Evolutionary conservation across 1,140 invertebrate species (phyloP).

Genomic region (Nasonia vitripennis): DNA sequence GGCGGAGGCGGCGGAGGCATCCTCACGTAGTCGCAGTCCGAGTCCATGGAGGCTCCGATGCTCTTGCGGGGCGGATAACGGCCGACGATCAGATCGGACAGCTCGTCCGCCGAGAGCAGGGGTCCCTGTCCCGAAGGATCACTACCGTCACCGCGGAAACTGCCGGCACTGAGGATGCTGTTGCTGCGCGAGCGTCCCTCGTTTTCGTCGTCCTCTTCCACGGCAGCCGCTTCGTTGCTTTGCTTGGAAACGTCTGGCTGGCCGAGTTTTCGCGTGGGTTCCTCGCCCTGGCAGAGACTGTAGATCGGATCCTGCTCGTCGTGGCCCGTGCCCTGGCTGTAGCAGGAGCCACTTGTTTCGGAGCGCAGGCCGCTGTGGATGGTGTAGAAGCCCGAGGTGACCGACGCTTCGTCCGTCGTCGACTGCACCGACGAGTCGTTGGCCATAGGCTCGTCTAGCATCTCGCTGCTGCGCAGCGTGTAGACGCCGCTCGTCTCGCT

Average conservation of each 20-base stretch:
- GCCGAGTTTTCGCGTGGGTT: constrained; percentile 25
- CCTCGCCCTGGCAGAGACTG: constrained; percentile 56
- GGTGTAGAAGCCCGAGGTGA: constrained; percentile 73
- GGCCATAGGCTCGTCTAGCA: constrained; percentile 70
- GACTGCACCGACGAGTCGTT: constrained; percentile 71
- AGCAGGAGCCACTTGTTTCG: constrained; percentile 59
- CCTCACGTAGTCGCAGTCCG: constrained; percentile 91
- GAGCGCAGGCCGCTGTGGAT: constrained; percentile 72
- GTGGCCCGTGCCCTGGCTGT: constrained; percentile 35
- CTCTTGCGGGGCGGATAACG: constrained; percentile 87
- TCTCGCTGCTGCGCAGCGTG: constrained; percentile 83
- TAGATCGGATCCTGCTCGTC: constrained; percentile 50
- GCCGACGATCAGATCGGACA: constrained; percentile 88
- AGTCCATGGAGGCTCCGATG: constrained; percentile 88
- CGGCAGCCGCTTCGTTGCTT: no score
- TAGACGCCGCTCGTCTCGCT: constrained; percentile 88
- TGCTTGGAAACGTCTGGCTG: background rate
- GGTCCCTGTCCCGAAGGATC: constrained; percentile 86
- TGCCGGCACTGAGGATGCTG: constrained; percentile 84
- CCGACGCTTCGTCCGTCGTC: constrained; percentile 71
- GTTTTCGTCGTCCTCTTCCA: constrained; percentile 57
- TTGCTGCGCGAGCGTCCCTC: constrained; percentile 78
- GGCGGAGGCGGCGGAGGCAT: constrained; percentile 83
- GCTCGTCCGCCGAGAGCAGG: constrained; percentile 85
- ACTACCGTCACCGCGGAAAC: constrained; percentile 89